Evolutionary conservation across 2,888 invertebrate genomes (phyloP).

Genomic region (Cepaea hortensis): DNA sequence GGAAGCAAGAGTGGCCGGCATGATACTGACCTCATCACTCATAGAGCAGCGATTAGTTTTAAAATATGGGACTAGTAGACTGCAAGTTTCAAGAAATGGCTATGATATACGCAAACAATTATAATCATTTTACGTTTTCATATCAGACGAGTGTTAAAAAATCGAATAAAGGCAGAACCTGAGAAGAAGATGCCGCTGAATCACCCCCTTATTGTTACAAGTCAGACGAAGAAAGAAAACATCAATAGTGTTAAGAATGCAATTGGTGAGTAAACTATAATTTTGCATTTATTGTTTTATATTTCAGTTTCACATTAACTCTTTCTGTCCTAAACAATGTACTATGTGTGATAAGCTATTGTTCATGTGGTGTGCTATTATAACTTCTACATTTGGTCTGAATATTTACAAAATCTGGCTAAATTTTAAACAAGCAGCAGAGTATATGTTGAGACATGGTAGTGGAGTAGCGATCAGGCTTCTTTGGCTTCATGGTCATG

Average conservation of each 20-base stretch:
- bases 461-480: too few relatives aligned
- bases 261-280: slow-evolving; percentile 65
- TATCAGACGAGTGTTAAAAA: slow-evolving; percentile 74
- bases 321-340: background rate
- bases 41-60: too few relatives aligned
- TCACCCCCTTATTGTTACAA: slow-evolving; percentile 71
- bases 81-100: too few relatives aligned
- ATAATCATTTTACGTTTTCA: background rate
- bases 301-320: background rate
- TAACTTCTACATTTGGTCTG: background rate
- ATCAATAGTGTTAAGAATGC: slow-evolving; percentile 74
- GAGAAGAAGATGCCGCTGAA: slow-evolving; percentile 65
- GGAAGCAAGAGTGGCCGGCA: too few relatives aligned
- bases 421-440: background rate
- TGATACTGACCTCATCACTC: too few relatives aligned
- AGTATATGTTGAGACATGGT: too few relatives aligned
- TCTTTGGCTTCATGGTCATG: too few relatives aligned
- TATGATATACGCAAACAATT: too few relatives aligned
- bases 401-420: background rate
- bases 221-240: slow-evolving; percentile 68
- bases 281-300: background rate
- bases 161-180: slow-evolving; percentile 66
- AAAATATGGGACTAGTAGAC: too few relatives aligned
- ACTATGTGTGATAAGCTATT: too few relatives aligned
- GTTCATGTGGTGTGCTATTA: too few relatives aligned